Conservation (phyloP, 2,113 vertebrate species). For the Nerophis lumbriciformis region DNA sequence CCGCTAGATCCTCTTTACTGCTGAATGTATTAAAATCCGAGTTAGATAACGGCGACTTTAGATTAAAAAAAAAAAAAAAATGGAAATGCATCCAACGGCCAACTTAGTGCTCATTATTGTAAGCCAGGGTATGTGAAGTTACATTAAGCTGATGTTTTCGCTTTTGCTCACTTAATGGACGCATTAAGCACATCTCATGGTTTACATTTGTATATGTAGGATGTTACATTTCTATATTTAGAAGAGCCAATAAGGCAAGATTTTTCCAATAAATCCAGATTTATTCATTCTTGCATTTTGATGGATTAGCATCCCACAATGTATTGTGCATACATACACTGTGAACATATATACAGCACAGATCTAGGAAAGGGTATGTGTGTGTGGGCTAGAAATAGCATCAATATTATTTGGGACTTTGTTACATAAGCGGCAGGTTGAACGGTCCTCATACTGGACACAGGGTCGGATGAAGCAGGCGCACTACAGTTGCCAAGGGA, state of each 20-base stretch:
- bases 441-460: constrained; percentile 33
- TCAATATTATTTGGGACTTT: constrained; percentile 8
- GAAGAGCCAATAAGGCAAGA: constrained; percentile 11
- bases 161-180: constrained; percentile 36
- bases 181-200: constrained; percentile 11
- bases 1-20: constrained; percentile 1
- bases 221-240: constrained; percentile 14
- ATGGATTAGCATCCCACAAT: constrained; percentile 19
- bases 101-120: constrained; percentile 28
- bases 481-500: constrained; percentile 3
- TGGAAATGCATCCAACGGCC: constrained; percentile 35
- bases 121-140: constrained; percentile 32
- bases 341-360: background rate
- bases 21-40: constrained; percentile 15
- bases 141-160: constrained; percentile 37
- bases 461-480: constrained; percentile 15
- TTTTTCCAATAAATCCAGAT: constrained; percentile 20
- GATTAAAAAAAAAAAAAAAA: constrained; percentile 28
- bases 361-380: background rate
- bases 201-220: constrained; percentile 20
- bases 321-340: constrained; percentile 3
- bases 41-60: constrained; percentile 35
- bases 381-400: constrained; percentile 2
- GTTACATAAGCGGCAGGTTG: constrained; percentile 53
- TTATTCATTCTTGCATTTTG: constrained; percentile 16